Evolutionary conservation across 2,113 vertebrate genomes (phyloP), one percentile per base, ranked within the genome.

Genomic region (Glaucomys volans): DNA sequence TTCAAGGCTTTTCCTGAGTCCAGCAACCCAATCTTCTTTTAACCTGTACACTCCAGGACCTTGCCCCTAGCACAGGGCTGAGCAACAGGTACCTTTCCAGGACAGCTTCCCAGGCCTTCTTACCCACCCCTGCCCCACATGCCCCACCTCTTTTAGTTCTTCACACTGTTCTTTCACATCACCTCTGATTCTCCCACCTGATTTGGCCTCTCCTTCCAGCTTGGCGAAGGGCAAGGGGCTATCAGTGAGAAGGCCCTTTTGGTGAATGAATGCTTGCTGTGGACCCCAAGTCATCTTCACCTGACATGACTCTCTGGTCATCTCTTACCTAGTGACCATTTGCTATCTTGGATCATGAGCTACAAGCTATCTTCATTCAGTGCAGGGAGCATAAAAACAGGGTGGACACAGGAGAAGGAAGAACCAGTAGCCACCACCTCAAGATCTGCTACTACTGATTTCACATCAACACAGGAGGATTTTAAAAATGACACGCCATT

Each of bases 61-160:
- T 67, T 5, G 22, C 2, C 11, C 69, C 32, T 3, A 1, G 5
- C 47, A n/a, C 0, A 11, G 22, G 28, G 32, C 42, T 50, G 22
- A 32, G 26, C 4, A 42, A 11, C 13, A 66, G 22, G 16, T 9
- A 22, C 3, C 64, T 64, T 52, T 44, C 57, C 28, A 50, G 6
- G 35, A 22, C 5, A 57, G 30, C 17, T 42, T 54, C 35, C 44
- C 11, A 72, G 77, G 3, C n/a, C 67, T 28, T 30, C 8, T 44
- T 59, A 52, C 24, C 18, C 11, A 2, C 2, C 12, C 64, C 37
- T 18, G 2, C 37, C 20, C 50, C 0, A 11, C 2, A 8, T 1
- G 20, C 14, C 17, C 9, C 44, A 47, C 71, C 28, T 37, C 54
- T 37, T 37, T 14, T 10, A 24, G 57, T 47, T 35, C 76, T 62